Percentiles rank a stretch among this genome's conserved stretches.
phyloP scores from a whole-genome alignment of 2,113 vertebrate genomes.

The Pygoscelis antarcticus region DNA sequence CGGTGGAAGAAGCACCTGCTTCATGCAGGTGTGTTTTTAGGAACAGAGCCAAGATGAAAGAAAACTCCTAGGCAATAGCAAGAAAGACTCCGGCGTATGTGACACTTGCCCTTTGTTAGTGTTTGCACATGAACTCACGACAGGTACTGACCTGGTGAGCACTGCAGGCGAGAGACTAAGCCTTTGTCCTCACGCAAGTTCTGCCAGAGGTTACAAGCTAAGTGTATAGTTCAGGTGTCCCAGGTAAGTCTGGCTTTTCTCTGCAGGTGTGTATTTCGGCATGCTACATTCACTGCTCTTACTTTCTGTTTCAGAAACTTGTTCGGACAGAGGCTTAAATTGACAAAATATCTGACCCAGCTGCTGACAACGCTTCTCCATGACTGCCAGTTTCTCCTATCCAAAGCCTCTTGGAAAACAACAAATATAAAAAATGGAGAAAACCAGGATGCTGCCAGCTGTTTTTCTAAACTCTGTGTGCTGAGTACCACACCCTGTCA shows the following conservation, averaged over 20 bases:
- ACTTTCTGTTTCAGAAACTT: neutral
- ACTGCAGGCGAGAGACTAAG: neutral
- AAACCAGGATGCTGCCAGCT: neutral
- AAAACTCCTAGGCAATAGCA: neutral
- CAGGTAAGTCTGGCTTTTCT: accelerated
- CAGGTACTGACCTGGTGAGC: neutral
- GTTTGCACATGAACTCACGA: neutral
- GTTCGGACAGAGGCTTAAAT: neutral
- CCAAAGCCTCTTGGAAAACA: neutral
- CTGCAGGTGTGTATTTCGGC: accelerated
- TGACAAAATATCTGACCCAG: too few species aligned
- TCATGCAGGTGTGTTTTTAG: neutral
- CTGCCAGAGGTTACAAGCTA: neutral
- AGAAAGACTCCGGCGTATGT: accelerated
- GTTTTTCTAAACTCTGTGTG: too few species aligned
- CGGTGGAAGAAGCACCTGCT: neutral
- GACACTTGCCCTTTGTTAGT: neutral
- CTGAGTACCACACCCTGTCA: neutral
- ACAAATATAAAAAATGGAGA: neutral
- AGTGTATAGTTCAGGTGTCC: accelerated
- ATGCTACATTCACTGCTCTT: neutral
- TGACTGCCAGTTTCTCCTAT: neutral
- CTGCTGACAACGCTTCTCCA: neutral
- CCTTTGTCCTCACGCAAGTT: neutral
- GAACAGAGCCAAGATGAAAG: neutral